A percentile compares a stretch with the other conserved stretches of the same genome.
These are phyloP conservation scores for Drosophila subpulchrella DNA, from an alignment of 1,140 invertebrate genomes.

Conservation along the genomic window DNA sequence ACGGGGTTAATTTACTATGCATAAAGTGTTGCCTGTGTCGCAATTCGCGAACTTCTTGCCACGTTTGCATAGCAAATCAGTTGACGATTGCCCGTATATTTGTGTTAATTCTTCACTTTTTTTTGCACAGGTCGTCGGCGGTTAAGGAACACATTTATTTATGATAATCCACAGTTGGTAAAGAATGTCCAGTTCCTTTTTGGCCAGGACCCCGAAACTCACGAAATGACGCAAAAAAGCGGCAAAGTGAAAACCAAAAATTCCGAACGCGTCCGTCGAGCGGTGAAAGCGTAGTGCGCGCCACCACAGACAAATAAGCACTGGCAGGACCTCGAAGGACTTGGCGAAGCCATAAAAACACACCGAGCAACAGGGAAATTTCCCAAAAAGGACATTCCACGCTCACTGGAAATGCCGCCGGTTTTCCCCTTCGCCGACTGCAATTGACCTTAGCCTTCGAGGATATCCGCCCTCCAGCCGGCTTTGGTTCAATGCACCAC, in stretches of 20 bases:
- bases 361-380: conserved; percentile 59
- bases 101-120: conserved; percentile 24
- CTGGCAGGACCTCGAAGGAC: conserved; percentile 48
- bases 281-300: conserved; percentile 46
- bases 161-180: conserved; percentile 74
- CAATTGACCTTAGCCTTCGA: conserved; percentile 81
- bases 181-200: conserved; percentile 55
- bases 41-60: conserved; percentile 37
- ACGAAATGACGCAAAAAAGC: conserved; percentile 40
- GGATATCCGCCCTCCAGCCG: conserved; percentile 49
- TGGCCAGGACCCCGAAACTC: conserved; percentile 24
- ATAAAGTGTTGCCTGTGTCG: conserved; percentile 56
- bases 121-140: conserved; percentile 3
- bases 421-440: conserved; percentile 43
- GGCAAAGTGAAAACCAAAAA: conserved; percentile 20
- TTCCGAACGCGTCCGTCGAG: conserved; percentile 14
- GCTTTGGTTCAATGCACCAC: conserved; percentile 69
- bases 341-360: conserved; percentile 16
- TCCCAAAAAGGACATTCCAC: conserved; percentile 48
- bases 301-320: conserved; percentile 67
- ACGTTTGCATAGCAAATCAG: conserved; percentile 66
- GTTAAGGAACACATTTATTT: conserved; percentile 47
- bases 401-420: conserved; percentile 60
- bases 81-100: conserved; percentile 30
- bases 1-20: conserved; percentile 63